Conservation (phyloP, 2,113 vertebrate species). For the Phrynosoma platyrhinos region DNA sequence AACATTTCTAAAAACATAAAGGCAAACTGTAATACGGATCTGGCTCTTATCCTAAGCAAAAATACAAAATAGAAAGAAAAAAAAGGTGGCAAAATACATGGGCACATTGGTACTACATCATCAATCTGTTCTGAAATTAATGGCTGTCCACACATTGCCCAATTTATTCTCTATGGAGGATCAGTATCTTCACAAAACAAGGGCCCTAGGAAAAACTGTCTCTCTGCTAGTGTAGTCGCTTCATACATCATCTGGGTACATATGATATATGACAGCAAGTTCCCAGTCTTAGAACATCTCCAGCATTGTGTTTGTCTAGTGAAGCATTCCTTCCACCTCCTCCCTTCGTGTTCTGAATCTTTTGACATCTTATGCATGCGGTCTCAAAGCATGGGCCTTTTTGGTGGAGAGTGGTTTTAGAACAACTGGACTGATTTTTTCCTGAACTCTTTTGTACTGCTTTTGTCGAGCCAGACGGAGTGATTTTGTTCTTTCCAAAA, state of each 20-base stretch:
- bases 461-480: not conserved
- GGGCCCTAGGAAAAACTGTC: not conserved
- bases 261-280: not conserved
- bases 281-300: not conserved
- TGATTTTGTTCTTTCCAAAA: conserved; percentile 1
- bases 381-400: not conserved
- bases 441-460: not conserved
- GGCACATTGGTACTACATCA: not conserved
- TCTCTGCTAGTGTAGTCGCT: not conserved
- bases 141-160: not conserved
- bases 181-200: not conserved
- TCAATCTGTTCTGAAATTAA: conserved; percentile 1
- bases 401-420: not conserved
- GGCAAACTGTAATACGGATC: not conserved
- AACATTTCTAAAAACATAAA: not conserved
- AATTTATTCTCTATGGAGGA: not conserved
- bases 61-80: not conserved
- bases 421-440: not conserved
- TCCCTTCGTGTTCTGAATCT: not conserved
- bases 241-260: not conserved
- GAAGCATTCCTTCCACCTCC: not conserved
- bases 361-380: not conserved
- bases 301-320: not conserved
- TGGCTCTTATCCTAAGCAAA: not conserved
- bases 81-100: not conserved